phyloP scores from a whole-genome alignment of 2,113 vertebrate genomes.

The Amphilophus citrinellus region DNA sequence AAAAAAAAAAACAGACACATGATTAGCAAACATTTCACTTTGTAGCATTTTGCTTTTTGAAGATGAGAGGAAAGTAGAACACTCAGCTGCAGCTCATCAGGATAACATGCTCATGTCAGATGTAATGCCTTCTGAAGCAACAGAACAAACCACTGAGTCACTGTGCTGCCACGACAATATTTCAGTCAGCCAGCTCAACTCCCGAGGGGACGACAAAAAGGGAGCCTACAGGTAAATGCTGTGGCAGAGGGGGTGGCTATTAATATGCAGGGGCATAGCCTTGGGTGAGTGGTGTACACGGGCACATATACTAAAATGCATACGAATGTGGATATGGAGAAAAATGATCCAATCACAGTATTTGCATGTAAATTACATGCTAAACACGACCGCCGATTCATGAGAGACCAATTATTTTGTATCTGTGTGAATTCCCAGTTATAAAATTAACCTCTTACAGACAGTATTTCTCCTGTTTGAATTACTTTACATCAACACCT shows the following conservation, averaged over 20 bases:
- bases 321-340: neutral
- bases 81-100: neutral
- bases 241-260: neutral
- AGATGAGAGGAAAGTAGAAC: neutral
- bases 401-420: neutral
- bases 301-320: neutral
- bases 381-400: neutral
- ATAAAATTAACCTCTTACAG: neutral
- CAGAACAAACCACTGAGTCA: conserved; percentile 1
- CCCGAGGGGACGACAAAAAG: neutral
- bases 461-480: neutral
- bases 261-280: conserved; percentile 8
- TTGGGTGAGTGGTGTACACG: neutral
- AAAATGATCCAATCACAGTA: conserved; percentile 4
- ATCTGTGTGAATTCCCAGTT: neutral
- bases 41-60: neutral
- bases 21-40: neutral
- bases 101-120: neutral
- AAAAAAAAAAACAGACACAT: neutral
- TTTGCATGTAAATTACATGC: neutral
- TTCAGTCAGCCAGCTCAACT: conserved; percentile 1
- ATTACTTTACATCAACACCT: neutral
- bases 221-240: neutral
- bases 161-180: neutral
- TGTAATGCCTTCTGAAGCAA: conserved; percentile 1